A percentile compares a stretch with the other conserved stretches of the same genome.
Evolutionary conservation across 1,140 invertebrate species (phyloP).

Genomic region (Apis cerana): DNA sequence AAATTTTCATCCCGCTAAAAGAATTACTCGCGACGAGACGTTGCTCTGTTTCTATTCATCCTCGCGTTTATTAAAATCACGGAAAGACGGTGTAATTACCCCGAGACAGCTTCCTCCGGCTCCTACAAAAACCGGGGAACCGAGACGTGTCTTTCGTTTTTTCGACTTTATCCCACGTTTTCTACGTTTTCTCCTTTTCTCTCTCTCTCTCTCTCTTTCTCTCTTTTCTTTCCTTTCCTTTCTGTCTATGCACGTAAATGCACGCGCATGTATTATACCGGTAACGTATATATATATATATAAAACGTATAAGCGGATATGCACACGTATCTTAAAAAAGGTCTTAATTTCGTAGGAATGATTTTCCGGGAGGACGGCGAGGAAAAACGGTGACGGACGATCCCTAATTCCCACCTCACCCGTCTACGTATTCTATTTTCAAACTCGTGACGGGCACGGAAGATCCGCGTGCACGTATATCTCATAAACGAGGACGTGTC

Average conservation of each 20-base stretch:
- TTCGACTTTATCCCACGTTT: neutral
- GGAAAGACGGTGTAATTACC: slow-evolving; percentile 49
- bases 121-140: neutral
- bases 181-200: neutral
- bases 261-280: neutral
- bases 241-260: neutral
- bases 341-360: slow-evolving; percentile 31
- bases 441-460: too few relatives aligned
- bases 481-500: slow-evolving; percentile 1
- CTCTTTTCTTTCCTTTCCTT: neutral
- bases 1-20: slow-evolving; percentile 48
- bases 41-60: slow-evolving; percentile 36
- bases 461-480: neutral
- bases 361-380: slow-evolving; percentile 11
- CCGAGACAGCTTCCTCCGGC: slow-evolving; percentile 27
- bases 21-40: slow-evolving; percentile 41
- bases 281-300: too few relatives aligned
- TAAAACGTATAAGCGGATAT: too few relatives aligned
- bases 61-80: slow-evolving; percentile 44
- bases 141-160: neutral
- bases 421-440: too few relatives aligned
- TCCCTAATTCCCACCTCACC: slow-evolving; percentile 18
- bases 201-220: neutral
- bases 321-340: neutral
- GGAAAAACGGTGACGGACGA: slow-evolving; percentile 25